Base-by-base conservation (phyloP, 37 sponge, comb jelly and placozoan species). In the Diacarnus erythraeanus region DNA sequence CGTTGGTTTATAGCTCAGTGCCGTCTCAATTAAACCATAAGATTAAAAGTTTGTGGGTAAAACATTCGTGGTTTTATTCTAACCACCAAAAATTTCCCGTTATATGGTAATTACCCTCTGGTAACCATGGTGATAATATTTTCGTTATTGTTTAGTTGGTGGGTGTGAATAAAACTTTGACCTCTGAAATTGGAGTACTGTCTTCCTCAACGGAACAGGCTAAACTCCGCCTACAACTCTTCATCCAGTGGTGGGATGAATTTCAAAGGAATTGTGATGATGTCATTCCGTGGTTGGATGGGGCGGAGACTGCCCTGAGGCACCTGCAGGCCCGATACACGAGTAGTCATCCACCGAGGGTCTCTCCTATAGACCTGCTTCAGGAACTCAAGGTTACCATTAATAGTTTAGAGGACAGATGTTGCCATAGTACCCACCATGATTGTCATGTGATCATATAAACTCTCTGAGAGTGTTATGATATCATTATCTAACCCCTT, bases 181-280 rank as follows among this genome's bases (percentile, higher is more conserved):
- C 69, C 12, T 5, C 37, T 10, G 56, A 64, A 23, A 47, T 83
- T 0, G 76, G 75, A 41, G n/a, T n/a, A 0, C 57, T 83, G 10
- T 64, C 34, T 68, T 25, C 39, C 8, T 27, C 36, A 2, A 43
- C 75, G 18, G 40, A 54, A 26, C 47, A 20, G 3, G 81, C 76
- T 20, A 34, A 21, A 2, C 41, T 31, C 9, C 69, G 75, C 2
- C 64, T 80, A 12, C 57, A 64, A 59, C 81, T 74, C 40, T 36
- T 87, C 63, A 74, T 87, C 20, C 71, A 74, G 56, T 75, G 75
- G 77, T 87, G 87, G 87, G 81, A 31, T 41, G 81, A 80, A 72
- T 87, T 58, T 54, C 9, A 75, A 2, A 40, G 57, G 64, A 75
- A 67, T 67, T 38, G 66, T 65, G 83, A 47, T 17, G 76, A 83